Percentiles rank a stretch among this genome's conserved stretches.
Evolutionary conservation across 2,888 invertebrate genomes (phyloP).

Genomic region (Macrosoma leucophasiata): DNA sequence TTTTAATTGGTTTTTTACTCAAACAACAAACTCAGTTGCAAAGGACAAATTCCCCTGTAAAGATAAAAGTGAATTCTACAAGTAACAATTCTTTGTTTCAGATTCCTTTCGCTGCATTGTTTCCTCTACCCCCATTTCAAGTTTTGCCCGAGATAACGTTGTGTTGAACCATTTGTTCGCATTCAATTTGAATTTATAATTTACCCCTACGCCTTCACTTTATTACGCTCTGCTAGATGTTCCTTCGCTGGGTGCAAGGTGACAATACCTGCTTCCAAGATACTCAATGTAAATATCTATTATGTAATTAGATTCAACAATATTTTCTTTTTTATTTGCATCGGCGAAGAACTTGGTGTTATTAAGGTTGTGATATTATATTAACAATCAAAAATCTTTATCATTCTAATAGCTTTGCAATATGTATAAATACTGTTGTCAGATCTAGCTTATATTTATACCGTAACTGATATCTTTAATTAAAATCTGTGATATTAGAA

Average conservation of each 20-base stretch:
- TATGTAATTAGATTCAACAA: too few species aligned
- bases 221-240: too few species aligned
- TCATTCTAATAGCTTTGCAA: slow-evolving; percentile 6
- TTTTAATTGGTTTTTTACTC: slow-evolving; percentile 9
- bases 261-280: too few species aligned
- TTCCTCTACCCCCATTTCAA: slow-evolving; percentile 89
- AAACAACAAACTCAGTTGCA: slow-evolving; percentile 8
- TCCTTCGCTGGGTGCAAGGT: too few species aligned
- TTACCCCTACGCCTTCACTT: too few species aligned
- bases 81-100: slow-evolving; percentile 65
- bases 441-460: slow-evolving; percentile 3
- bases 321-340: too few species aligned
- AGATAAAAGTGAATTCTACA: slow-evolving; percentile 28
- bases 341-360: too few species aligned
- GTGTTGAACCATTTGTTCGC: slow-evolving; percentile 21
- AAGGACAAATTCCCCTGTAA: slow-evolving; percentile 17
- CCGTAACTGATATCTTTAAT: slow-evolving; percentile 27
- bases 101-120: slow-evolving; percentile 93
- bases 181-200: too few species aligned
- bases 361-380: slow-evolving; percentile 42
- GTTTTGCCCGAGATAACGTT: slow-evolving; percentile 83
- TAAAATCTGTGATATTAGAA: slow-evolving; percentile 64
- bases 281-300: too few species aligned
- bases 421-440: slow-evolving; percentile 9
- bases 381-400: slow-evolving; percentile 20